Evolutionary conservation across 2,888 invertebrate species (phyloP).

Genomic region (Drosophila falleni): DNA sequence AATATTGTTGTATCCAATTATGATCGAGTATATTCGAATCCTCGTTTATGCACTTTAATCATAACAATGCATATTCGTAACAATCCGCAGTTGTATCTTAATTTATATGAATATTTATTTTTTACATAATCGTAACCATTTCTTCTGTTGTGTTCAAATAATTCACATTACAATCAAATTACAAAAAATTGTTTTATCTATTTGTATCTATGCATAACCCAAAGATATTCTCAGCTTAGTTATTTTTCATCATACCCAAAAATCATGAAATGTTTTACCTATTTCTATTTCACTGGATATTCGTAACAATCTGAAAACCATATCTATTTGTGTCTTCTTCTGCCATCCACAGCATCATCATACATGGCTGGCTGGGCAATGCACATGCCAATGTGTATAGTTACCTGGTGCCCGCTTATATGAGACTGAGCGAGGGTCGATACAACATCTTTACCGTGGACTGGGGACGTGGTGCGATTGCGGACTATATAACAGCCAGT

Average conservation of each 20-base stretch:
- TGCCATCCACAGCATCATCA: constrained; percentile 70
- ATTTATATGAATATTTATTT: not conserved
- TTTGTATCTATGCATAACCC: not conserved
- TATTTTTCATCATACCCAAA: not conserved
- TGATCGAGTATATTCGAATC: too few species aligned
- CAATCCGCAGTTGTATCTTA: not conserved
- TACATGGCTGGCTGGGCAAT: constrained; percentile 84
- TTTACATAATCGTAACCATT: not conserved
- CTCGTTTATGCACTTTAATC: too few species aligned
- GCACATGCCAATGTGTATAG: constrained; percentile 77
- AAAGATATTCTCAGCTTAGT: not conserved
- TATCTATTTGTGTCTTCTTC: not conserved
- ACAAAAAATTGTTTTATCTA: not conserved
- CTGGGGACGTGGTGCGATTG: constrained; percentile 83
- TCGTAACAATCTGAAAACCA: not conserved
- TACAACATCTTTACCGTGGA: constrained; percentile 83
- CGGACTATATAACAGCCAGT: constrained; percentile 83
- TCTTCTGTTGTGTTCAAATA: not conserved
- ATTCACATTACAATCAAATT: not conserved
- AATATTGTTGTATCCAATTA: too few species aligned
- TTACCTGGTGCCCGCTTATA: constrained; percentile 77
- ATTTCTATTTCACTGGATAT: not conserved
- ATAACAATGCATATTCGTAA: too few species aligned
- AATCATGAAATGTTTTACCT: not conserved
- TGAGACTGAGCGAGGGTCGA: constrained; percentile 57